Base-by-base conservation (phyloP, 2,797 vertebrate genomes). In the Danio choprae region DNA sequence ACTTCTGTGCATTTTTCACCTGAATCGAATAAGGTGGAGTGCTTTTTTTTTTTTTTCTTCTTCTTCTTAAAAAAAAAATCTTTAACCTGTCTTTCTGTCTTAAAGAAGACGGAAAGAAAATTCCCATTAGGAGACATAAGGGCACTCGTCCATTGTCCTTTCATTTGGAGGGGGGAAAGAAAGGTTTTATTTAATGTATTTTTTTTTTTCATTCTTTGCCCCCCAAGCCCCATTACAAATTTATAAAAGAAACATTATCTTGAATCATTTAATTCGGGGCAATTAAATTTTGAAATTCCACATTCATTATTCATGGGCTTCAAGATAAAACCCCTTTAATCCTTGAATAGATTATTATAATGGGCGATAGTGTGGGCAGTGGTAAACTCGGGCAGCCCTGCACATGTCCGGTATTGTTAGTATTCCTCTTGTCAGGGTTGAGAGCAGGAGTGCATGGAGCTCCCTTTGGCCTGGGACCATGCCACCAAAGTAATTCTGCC, bases 261-360 rank as follows among this genome's bases (percentile, higher is more conserved):
- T 95, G 91, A 95, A 95, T 95, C 93, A 95, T 95, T 95, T 91
- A 95, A 95, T 96, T 95, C 91, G 85, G 89, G 88, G 87, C 94
- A 95, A 94, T 92, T 94, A 88, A 90, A 92, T 88, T 92, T 91
- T 94, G 93, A 95, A 95, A 90, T 89, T 88, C 65, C 73, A 83
- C 80, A 91, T 95, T 90, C 89, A 95, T 95, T 92, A 95, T 96
- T 93, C 91, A 95, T 94, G 85, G 86, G 81, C 85, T 92, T 90
- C 87, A 87, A 93, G 92, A 94, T 94, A 94, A 95, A 95, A 91
- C 60, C 83, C 83, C 88, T 94, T 93, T 95, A 95, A 95, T 95
- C 92, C 88, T 84, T 92, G 91, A 94, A 94, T 95, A 94, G 93
- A 93, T 94, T 94, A 95, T 94, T 91, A 89, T 94, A 95, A 95